phyloP scores from a whole-genome alignment of 2,113 vertebrate genomes.

The Entomyzon cyanotis region DNA sequence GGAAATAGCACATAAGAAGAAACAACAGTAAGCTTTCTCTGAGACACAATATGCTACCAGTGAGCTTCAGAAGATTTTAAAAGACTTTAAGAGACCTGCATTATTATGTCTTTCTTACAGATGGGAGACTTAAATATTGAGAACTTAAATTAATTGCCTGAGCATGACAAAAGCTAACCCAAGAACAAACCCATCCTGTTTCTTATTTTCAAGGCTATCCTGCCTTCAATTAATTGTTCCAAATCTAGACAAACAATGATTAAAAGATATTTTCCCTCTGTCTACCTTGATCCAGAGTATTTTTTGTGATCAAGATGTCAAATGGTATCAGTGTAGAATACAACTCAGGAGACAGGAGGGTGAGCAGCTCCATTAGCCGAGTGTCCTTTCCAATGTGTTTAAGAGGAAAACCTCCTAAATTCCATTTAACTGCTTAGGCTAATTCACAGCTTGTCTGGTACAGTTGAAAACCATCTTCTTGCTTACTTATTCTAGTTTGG shows the following conservation, averaged over 20 bases:
- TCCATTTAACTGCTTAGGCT: background rate
- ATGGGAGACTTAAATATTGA: background rate
- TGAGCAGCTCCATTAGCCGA: background rate
- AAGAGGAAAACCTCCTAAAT: background rate
- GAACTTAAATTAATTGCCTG: background rate
- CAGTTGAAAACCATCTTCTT: background rate
- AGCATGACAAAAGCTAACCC: background rate
- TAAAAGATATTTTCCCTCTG: background rate
- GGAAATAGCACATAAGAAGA: background rate
- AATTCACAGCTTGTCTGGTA: background rate
- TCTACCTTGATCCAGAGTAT: background rate
- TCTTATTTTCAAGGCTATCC: background rate
- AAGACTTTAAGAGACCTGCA: background rate
- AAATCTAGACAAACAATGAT: background rate
- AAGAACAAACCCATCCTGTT: background rate
- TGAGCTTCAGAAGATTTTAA: background rate
- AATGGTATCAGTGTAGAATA: background rate
- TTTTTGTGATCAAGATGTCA: background rate
- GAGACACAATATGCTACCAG: background rate
- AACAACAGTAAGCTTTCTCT: background rate
- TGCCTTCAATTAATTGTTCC: background rate
- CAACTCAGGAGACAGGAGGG: background rate
- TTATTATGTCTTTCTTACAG: background rate
- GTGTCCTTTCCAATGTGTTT: background rate
- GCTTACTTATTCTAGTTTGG: background rate